Evolutionary conservation across 2,888 invertebrate genomes (phyloP).

Genomic region (Drosophila neotestacea): DNA sequence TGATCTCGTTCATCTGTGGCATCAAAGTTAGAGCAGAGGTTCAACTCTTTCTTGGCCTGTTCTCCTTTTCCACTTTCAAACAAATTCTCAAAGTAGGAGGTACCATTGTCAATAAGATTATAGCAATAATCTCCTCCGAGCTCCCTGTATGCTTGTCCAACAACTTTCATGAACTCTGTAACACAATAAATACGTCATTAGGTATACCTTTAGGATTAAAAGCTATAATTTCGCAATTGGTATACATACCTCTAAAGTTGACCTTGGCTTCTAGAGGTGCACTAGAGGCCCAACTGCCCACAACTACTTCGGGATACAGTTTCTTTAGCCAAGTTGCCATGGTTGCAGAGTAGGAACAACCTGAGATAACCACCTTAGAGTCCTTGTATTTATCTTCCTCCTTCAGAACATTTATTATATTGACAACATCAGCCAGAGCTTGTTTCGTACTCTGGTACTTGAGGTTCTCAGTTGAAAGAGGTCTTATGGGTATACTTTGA

Average conservation of each 20-base stretch:
- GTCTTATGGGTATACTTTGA: constrained; percentile 88
- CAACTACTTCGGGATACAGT: constrained; percentile 87
- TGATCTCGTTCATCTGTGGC: constrained; percentile 53
- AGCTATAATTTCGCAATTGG: too few relatives aligned
- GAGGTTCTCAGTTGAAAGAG: constrained; percentile 8
- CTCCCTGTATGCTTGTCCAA: constrained; percentile 61
- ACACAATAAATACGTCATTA: neutral
- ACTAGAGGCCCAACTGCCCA: constrained; percentile 88
- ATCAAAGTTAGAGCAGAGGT: constrained; percentile 70
- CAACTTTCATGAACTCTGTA: constrained; percentile 71
- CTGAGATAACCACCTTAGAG: constrained; percentile 86
- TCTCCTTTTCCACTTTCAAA: constrained; percentile 46
- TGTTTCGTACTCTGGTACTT: constrained; percentile 16
- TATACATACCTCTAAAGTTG: constrained; percentile 85
- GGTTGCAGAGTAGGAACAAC: constrained; percentile 88
- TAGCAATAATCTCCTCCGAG: constrained; percentile 73
- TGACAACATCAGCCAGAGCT: constrained; percentile 86
- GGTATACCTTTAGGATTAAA: too few relatives aligned
- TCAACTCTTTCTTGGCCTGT: constrained; percentile 57
- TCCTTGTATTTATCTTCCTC: constrained; percentile 67
- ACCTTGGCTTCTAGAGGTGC: constrained; percentile 88
- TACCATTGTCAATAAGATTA: constrained; percentile 67
- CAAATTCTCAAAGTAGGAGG: constrained; percentile 57
- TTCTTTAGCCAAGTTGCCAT: constrained; percentile 88
- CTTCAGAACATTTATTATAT: constrained; percentile 86